phyloP scores from a whole-genome alignment of 2,797 vertebrate genomes.

The Aphelocoma californica region DNA sequence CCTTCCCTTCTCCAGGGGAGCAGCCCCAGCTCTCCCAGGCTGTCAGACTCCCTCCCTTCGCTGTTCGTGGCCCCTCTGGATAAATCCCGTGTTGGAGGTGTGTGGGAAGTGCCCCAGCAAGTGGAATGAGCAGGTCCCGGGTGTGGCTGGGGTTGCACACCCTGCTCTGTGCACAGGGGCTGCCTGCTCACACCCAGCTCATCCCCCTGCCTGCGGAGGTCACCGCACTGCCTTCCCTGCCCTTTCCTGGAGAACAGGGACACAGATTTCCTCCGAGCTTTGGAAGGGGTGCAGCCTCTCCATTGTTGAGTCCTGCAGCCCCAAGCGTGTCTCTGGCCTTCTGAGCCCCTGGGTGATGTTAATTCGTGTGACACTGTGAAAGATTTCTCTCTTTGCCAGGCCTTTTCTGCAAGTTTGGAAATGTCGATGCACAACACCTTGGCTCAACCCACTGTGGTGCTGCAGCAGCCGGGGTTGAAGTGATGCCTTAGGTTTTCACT shows the following conservation, averaged over 20 bases:
- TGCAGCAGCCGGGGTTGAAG: not conserved
- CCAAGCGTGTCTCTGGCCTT: not conserved
- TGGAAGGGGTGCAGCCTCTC: not conserved
- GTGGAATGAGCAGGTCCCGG: not conserved
- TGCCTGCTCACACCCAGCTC: not conserved
- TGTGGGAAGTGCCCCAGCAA: not conserved
- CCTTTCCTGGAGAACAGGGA: not conserved
- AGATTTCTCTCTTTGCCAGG: not conserved
- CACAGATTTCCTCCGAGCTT: not conserved
- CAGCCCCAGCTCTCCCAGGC: not conserved
- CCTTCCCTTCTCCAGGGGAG: not conserved
- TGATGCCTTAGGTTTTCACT: no score
- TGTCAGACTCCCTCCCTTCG: not conserved
- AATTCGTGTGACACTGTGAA: not conserved
- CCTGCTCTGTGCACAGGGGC: not conserved
- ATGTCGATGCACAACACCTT: not conserved
- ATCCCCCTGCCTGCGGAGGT: not conserved
- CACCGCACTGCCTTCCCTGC: not conserved
- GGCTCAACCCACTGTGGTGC: not conserved
- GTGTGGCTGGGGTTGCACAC: not conserved
- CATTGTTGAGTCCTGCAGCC: not conserved
- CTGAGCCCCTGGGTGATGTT: fast-evolving
- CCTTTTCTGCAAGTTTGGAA: not conserved
- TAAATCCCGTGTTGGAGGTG: no score
- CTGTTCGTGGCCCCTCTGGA: no score